Conservation (phyloP, 2,888 invertebrate species). For the Leptogaster cylindrica region DNA sequence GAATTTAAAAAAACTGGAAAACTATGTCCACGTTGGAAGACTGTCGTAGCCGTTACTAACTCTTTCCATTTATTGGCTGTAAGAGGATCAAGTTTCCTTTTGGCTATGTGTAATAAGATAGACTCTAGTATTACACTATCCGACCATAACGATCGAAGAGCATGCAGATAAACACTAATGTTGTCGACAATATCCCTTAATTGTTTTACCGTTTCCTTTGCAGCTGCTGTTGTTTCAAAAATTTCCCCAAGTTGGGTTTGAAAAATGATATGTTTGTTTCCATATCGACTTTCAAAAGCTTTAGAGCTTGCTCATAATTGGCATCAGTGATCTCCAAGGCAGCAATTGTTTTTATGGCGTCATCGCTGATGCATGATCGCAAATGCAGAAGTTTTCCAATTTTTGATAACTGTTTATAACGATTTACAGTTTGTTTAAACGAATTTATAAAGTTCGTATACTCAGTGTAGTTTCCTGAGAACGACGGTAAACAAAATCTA, state of each 20-base stretch:
- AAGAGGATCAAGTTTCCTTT: background rate
- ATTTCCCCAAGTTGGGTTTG: background rate
- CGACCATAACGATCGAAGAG: no score
- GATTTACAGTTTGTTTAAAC: no score
- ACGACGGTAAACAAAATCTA: background rate
- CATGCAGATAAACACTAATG: no score
- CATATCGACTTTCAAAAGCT: background rate
- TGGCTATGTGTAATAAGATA: background rate
- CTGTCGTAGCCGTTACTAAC: background rate
- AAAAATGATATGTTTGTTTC: background rate
- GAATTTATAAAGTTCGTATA: no score
- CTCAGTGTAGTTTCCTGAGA: background rate
- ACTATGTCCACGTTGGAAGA: background rate
- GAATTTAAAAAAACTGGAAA: background rate
- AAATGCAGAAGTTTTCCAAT: no score
- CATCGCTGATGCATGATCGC: no score
- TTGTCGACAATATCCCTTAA: no score
- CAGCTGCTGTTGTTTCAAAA: background rate
- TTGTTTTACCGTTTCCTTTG: background rate
- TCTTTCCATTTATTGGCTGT: background rate
- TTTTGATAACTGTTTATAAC: no score
- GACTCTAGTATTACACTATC: no score
- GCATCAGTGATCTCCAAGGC: no score
- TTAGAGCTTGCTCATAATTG: background rate
- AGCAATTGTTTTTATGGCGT: no score